These are phyloP conservation scores for Chaetodon trifascialis DNA, from an alignment of 2,113 vertebrate genomes.

Conservation along the genomic window DNA sequence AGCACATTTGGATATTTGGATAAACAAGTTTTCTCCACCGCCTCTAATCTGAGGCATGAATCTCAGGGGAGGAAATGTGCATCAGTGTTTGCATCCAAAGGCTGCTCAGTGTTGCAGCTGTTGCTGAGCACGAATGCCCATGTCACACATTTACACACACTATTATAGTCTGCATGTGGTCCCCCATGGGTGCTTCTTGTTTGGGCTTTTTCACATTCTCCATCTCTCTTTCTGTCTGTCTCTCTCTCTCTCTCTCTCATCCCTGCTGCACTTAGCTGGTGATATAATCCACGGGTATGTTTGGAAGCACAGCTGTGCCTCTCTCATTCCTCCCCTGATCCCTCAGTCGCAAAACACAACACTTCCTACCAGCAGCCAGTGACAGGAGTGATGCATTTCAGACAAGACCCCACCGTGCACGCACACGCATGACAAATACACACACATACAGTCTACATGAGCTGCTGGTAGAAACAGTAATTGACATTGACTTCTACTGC, in stretches of 20 bases:
- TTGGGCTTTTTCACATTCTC: slow-evolving; percentile 40
- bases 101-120: slow-evolving; percentile 57
- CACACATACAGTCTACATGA: not conserved
- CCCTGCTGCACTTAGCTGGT: slow-evolving; percentile 51
- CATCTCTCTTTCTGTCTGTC: slow-evolving; percentile 13
- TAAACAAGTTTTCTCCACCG: slow-evolving; percentile 51
- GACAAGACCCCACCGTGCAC: not conserved
- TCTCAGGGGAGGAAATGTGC: slow-evolving; percentile 55
- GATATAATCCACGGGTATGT: slow-evolving; percentile 76
- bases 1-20: slow-evolving; percentile 53
- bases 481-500: slow-evolving; percentile 39
- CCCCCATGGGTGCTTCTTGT: slow-evolving; percentile 43
- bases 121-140: slow-evolving; percentile 35
- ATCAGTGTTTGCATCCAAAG: slow-evolving; percentile 43
- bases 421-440: slow-evolving; percentile 8
- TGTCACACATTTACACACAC: slow-evolving; percentile 58
- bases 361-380: slow-evolving; percentile 14
- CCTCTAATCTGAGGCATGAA: slow-evolving; percentile 60
- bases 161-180: slow-evolving; percentile 39
- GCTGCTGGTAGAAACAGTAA: slow-evolving; percentile 28
- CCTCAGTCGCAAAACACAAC: slow-evolving; percentile 42
- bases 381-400: slow-evolving; percentile 18
- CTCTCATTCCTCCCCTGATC: slow-evolving; percentile 57
- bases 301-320: slow-evolving; percentile 79
- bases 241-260: slow-evolving; percentile 30